Conservation (phyloP, 2,888 invertebrate genomes). For the Allacma fusca region DNA sequence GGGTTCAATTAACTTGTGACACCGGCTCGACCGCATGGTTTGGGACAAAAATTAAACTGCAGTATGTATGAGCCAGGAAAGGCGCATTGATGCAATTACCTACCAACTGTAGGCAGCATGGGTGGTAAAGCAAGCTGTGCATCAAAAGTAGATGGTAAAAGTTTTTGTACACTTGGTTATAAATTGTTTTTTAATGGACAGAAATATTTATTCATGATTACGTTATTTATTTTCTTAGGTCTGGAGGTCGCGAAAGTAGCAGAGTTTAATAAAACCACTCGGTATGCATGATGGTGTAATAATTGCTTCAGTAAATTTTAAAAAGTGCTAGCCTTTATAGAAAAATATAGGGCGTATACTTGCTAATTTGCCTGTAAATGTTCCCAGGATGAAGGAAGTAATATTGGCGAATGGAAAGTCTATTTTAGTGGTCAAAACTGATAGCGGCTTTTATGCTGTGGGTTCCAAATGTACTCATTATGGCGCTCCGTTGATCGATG, state of each 20-base stretch:
- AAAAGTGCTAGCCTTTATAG: too few species aligned
- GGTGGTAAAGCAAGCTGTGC: conserved; percentile 44
- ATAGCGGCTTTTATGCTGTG: conserved; percentile 81
- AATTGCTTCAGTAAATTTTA: not conserved
- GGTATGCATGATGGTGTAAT: too few species aligned
- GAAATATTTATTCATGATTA: too few species aligned
- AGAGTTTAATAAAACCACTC: conserved; percentile 29
- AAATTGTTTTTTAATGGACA: too few species aligned
- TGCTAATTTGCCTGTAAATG: not conserved
- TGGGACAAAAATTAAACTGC: too few species aligned
- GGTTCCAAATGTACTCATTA: conserved; percentile 94
- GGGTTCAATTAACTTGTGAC: too few species aligned
- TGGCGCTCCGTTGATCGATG: conserved; percentile 85
- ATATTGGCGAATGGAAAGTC: conserved; percentile 71
- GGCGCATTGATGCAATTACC: too few species aligned
- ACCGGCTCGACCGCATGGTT: too few species aligned
- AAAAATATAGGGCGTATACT: too few species aligned
- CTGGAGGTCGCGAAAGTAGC: conserved; percentile 30
- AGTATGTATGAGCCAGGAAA: too few species aligned
- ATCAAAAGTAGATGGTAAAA: conserved; percentile 16
- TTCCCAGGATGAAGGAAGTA: conserved; percentile 64
- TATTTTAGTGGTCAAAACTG: conserved; percentile 85
- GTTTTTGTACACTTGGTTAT: not conserved
- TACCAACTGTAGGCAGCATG: too few species aligned
- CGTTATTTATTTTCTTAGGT: conserved; percentile 25